Base-by-base conservation (phyloP, 2,113 vertebrate genomes). In the Axis porcinus region DNA sequence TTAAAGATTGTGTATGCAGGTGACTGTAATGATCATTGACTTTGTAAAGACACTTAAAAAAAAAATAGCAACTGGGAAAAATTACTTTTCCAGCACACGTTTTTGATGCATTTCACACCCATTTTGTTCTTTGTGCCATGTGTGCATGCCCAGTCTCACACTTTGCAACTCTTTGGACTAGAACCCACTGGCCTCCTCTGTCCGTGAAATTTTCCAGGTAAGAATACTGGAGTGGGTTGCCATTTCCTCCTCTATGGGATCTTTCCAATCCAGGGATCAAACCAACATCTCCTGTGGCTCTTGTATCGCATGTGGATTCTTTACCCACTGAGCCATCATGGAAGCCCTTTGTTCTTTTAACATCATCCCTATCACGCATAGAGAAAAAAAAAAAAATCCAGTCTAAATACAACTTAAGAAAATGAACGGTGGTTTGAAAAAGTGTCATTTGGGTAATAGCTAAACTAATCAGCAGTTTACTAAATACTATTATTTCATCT, bases 71-170 rank as follows among this genome's bases (percentile, higher is more conserved):
- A 62, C 11, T 60, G 5, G 67, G 1, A 14, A 82, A 86, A 89
- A 45, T 89, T 60, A 50, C 7, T 91, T 15, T 88, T n/a, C 14
- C 28, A 45, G 7, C 3, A 64, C 1, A 28, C 0, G 0, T 82
- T 67, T 94, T 86, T 6, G 27, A 82, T 58, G 82, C 11, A 74
- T 81, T 62, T 70, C 13, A n/a, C 47, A 74, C 0, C 27, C 8
- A 74, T 92, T 89, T 55, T 27, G 0, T 74, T 82, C 7, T 85
- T 94, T 43, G 10, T 43, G 70, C 40, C 23, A 76, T 76, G 40
- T 76, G 40, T 76, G 40, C 23, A 43, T 43, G 40, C 23, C 43
- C 6, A 76, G 36, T 76, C 70, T 43, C 21, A 25, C 6, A 11
- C 40, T 43, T 76, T 43, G 70, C 6, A 43, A 27, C 6, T 3